These are phyloP conservation scores for Melieria omissa DNA, from an alignment of 2,888 invertebrate species.

Conservation along the genomic window DNA sequence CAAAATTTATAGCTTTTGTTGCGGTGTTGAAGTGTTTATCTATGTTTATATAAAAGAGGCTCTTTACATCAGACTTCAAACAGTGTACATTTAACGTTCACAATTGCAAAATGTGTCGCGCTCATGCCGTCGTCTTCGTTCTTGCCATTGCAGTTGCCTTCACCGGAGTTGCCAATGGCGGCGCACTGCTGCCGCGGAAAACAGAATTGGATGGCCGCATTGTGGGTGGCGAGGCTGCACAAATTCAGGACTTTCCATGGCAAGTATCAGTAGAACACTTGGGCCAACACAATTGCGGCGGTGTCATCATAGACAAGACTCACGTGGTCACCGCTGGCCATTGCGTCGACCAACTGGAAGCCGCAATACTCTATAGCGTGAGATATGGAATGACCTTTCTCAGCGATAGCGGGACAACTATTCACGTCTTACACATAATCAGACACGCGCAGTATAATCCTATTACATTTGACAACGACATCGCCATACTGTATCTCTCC, in stretches of 20 bases:
- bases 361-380: slow-evolving; percentile 19
- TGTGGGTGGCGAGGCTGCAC: slow-evolving; percentile 43
- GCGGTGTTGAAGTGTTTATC: too few species aligned
- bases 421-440: slow-evolving; percentile 15
- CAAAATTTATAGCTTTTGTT: too few species aligned
- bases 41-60: too few species aligned
- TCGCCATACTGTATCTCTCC: slow-evolving; percentile 39
- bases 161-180: too few species aligned
- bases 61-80: too few species aligned
- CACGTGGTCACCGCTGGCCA: slow-evolving; percentile 56
- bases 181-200: too few species aligned
- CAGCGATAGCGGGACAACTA: slow-evolving; percentile 14
- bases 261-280: slow-evolving; percentile 41
- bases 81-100: too few species aligned
- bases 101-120: too few species aligned
- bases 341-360: slow-evolving; percentile 39
- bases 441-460: slow-evolving; percentile 35
- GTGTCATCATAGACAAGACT: slow-evolving; percentile 51
- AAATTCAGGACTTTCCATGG: slow-evolving; percentile 37
- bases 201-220: slow-evolving; percentile 41
- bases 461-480: slow-evolving; percentile 35
- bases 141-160: too few species aligned
- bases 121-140: too few species aligned
- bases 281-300: slow-evolving; percentile 50
- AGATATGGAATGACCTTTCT: slow-evolving; percentile 37